Base-by-base conservation (phyloP, 2,888 invertebrate species). In the Hololepta plana region DNA sequence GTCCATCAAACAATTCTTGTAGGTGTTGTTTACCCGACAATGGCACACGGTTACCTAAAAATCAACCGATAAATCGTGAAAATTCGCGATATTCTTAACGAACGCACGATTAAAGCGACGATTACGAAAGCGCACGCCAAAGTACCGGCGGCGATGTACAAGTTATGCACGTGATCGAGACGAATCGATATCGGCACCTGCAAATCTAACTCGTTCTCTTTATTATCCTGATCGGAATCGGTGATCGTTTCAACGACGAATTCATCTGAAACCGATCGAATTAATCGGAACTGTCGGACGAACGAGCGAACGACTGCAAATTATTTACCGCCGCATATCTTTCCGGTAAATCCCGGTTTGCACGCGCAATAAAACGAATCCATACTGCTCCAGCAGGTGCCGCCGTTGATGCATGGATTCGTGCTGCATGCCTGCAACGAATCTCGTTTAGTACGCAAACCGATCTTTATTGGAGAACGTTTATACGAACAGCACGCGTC, bases 311-410 rank as follows among this genome's bases (percentile, higher is more conserved):
- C 9, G 7, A 9, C 8, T 21, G 7, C 25, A 19, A n/a, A 12
- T 26, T 27, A 44, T 46, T 52, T 52, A 73, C 74, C 73, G 64
- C 81, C 75, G 49, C 85, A 87, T 39, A 73, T 67, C 44, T 70
- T 71, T 17, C 84, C 85, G 2, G 70, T 72, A 46, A 70, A 85
- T 4, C 81, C 82, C 6, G 75, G 69, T 25, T 72, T 64, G 45
- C 87, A 87, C 27, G 74, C 70, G 50, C 87, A 87, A 47, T 72
- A 72, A 55, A 72, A 80, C 4, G 72, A 69, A 44, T 74, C 72
- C 30, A 71, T 64, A 37, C 71, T 74, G 40, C 68, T 72, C 75
- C 75, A 77, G 49, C 77, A 77, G 23, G 75, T 75, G 27, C 77
- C 77, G 15, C 76, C 76, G 46, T 77, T 73, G 23, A 68, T 66